Conservation (phyloP, 1,140 invertebrate genomes). For the Hormaphis cornu region DNA sequence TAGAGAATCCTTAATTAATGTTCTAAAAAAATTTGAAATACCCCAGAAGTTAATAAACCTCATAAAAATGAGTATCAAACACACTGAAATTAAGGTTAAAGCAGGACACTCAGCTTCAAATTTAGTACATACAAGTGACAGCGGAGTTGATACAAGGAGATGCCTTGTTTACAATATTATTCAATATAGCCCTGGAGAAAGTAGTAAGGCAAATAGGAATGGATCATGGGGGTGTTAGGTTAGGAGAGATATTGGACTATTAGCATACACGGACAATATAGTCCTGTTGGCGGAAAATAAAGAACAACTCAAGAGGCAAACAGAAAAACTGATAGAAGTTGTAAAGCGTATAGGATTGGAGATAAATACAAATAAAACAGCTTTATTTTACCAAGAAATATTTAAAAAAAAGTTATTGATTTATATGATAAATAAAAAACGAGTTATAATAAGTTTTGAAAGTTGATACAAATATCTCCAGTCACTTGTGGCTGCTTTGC, state of each 20-base stretch:
- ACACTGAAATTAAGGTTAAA: neutral
- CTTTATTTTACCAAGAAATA: too few species aligned
- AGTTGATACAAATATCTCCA: too few species aligned
- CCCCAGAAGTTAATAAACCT: neutral
- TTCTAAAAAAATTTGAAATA: neutral
- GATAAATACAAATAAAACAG: too few species aligned
- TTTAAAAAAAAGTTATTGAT: too few species aligned
- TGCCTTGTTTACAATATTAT: neutral
- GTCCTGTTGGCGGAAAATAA: neutral
- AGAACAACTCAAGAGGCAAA: neutral
- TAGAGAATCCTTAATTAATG: neutral
- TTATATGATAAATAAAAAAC: too few species aligned
- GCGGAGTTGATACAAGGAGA: neutral
- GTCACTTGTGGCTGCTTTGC: too few species aligned
- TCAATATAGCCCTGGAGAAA: neutral
- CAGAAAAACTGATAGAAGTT: too few species aligned
- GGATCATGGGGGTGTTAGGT: neutral
- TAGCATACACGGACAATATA: neutral
- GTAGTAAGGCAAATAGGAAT: neutral
- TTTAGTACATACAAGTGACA: neutral
- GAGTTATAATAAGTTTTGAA: too few species aligned
- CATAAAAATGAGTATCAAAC: neutral
- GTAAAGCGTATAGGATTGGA: too few species aligned
- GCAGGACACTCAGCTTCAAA: neutral
- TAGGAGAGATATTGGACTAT: neutral